phyloP scores from a whole-genome alignment of 2,797 vertebrate species.

The Harpagifer antarcticus region DNA sequence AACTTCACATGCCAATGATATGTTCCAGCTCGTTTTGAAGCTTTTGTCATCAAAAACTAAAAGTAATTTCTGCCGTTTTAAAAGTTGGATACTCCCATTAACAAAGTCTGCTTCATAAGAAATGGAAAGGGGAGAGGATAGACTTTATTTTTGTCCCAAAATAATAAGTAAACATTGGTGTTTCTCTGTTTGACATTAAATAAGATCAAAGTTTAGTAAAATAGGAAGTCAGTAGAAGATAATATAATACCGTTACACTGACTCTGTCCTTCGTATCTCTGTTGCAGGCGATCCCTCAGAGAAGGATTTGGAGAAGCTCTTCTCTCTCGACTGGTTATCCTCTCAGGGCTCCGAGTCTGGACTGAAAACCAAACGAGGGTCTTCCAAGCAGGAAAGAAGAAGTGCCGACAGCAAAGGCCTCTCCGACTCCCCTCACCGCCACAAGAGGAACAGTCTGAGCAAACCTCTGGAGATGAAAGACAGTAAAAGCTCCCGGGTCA shows the following conservation, averaged over 20 bases:
- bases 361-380: conserved; percentile 56
- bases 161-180: background rate
- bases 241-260: background rate
- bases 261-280: background rate
- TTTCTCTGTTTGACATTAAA: background rate
- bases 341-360: conserved; percentile 51
- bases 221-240: background rate
- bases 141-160: background rate
- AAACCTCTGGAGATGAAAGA: conserved; percentile 46
- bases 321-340: conserved; percentile 59
- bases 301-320: conserved; percentile 66
- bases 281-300: conserved; percentile 62
- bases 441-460: conserved; percentile 48
- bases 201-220: background rate
- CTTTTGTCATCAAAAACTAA: background rate
- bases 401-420: conserved; percentile 37
- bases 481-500: background rate
- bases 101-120: background rate
- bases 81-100: background rate
- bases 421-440: conserved; percentile 19
- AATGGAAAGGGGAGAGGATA: no score
- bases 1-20: background rate
- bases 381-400: conserved; percentile 56
- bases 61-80: background rate
- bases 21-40: no score